A percentile compares a stretch with the other conserved stretches of the same genome.
Evolutionary conservation across 2,113 vertebrate species (phyloP).

Genomic region (Microtus montanus): DNA sequence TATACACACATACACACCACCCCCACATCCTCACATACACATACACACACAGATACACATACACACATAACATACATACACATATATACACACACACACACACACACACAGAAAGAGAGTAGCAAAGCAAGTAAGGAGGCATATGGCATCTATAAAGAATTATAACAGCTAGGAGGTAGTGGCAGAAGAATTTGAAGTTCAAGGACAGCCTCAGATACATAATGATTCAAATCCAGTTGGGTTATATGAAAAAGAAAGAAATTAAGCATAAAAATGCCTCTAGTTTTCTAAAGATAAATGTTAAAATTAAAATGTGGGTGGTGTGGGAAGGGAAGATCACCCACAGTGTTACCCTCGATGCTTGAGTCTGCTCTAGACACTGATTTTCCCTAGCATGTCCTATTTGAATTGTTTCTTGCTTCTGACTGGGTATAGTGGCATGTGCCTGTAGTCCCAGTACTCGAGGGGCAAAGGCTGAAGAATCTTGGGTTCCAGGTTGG

Average conservation of each 20-base stretch:
- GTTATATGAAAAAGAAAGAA: neutral
- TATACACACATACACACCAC: no score
- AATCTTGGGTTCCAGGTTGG: neutral
- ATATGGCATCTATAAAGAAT: neutral
- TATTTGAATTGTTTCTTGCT: neutral
- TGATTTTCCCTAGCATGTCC: neutral
- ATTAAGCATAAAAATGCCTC: neutral
- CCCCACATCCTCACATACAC: neutral
- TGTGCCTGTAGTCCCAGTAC: neutral
- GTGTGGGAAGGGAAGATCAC: neutral
- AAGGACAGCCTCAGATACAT: neutral
- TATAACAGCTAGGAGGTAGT: neutral
- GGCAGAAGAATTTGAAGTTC: neutral
- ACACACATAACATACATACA: neutral
- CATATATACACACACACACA: neutral
- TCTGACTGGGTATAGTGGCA: neutral
- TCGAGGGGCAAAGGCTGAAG: neutral
- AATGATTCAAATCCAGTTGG: neutral
- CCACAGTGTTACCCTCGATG: neutral
- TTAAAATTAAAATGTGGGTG: neutral
- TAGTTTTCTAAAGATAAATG: neutral
- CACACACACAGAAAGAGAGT: no score
- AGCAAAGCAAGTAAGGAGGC: neutral
- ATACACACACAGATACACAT: neutral
- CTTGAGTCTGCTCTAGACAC: neutral